Conservation (phyloP, 1,140 invertebrate species). For the Drosophila mojavensis region DNA sequence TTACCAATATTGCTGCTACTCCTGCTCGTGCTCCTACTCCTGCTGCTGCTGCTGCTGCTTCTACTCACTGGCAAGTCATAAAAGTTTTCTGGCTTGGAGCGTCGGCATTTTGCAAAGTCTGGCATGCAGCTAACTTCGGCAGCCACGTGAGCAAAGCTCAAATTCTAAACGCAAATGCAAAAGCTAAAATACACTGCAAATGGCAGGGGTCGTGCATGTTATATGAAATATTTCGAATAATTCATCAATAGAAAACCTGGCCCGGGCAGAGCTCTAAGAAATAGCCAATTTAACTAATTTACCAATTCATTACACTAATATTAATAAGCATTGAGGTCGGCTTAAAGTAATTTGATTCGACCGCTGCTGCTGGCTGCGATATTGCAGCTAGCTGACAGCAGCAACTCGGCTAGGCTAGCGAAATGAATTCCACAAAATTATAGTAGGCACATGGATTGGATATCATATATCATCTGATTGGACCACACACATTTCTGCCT, state of each 20-base stretch:
- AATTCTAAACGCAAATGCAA: conserved; percentile 54
- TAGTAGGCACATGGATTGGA: not conserved
- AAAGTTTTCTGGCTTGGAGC: conserved; percentile 68
- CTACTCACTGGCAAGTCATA: conserved; percentile 65
- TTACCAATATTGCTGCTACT: conserved; percentile 50
- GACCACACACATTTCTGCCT: too few relatives aligned
- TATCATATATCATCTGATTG: not conserved
- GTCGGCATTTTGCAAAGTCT: conserved; percentile 18
- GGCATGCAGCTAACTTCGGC: conserved; percentile 24
- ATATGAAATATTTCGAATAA: too few relatives aligned
- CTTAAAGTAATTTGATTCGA: too few relatives aligned
- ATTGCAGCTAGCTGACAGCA: too few relatives aligned
- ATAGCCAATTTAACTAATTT: too few relatives aligned
- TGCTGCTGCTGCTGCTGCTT: conserved; percentile 19
- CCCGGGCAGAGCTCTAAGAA: too few relatives aligned
- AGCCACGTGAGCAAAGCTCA: conserved; percentile 51
- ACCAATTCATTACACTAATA: too few relatives aligned
- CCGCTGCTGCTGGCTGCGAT: too few relatives aligned
- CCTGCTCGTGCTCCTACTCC: conserved; percentile 19
- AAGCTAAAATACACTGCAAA: conserved; percentile 48
- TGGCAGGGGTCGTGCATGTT: too few relatives aligned
- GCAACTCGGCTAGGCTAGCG: too few relatives aligned
- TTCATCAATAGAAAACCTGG: too few relatives aligned
- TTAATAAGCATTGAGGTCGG: not conserved
- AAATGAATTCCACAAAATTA: not conserved